Evolutionary conservation across 1,140 invertebrate species (phyloP), one percentile per base, ranked within the genome.

Genomic region (Cherax destructor): DNA sequence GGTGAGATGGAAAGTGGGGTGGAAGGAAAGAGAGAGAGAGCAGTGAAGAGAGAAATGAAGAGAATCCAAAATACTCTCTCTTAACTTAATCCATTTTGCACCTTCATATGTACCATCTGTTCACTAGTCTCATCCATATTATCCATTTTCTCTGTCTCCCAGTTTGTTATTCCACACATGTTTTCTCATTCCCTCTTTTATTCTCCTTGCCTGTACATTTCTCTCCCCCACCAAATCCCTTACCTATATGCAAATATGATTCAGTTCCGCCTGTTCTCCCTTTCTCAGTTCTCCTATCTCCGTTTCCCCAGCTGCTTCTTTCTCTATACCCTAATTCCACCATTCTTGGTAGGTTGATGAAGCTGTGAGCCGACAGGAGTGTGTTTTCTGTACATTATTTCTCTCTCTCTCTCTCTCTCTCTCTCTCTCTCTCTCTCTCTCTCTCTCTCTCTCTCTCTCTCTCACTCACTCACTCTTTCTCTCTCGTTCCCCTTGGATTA

Each of bases 361-460:
- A 2, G 30, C 30, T 41, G 30, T 41, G 30, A 41, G 30, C 30
- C 30, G 2, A 41, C 30, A 41, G 30, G 30, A 41, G 30, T 41
- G 30, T 41, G 30, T 41, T 41, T 41, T 41, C 30, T 41, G 2
- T 41, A 41, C 30, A 41, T 41, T 41, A 41, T 41, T 41, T 41
- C 30, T 41, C 30, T 2, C 30, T 41, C 30, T 41, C 30, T 41
- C 30, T 41, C 30, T 41, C 30, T 41, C 30, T 41, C 30, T 41
- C n/a, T n/a, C n/a, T n/a, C n/a, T n/a, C 61, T 65, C 61, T 65
- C 61, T 65, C 61, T 9, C 61, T 4, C 61, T 9, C 61, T 65
- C 61, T 65, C 61, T 65, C 69, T 72, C 69, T 72, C 69, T 7
- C 69, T 72, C 21, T n/a, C 69, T 72, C 69, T 72, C 69, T n/a